phyloP scores from a whole-genome alignment of 2,113 vertebrate genomes.

The Amazona vittata region DNA sequence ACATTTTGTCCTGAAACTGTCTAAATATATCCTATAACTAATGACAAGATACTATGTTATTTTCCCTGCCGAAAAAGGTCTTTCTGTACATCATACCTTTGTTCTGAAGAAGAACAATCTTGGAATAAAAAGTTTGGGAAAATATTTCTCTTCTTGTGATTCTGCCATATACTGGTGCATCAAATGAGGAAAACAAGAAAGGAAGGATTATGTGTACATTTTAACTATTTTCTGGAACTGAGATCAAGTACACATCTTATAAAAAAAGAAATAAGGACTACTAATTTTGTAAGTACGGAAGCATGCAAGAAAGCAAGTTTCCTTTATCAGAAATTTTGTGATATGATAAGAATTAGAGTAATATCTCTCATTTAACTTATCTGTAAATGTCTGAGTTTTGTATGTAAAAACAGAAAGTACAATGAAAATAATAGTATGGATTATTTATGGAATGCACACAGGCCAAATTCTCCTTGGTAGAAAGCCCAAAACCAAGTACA shows the following conservation, averaged over 20 bases:
- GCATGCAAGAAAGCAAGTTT: background rate
- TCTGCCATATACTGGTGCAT: background rate
- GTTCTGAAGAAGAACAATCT: background rate
- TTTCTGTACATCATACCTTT: slow-evolving; percentile 2
- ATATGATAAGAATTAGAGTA: background rate
- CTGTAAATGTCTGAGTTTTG: background rate
- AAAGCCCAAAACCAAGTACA: background rate
- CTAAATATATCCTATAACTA: background rate
- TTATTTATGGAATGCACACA: background rate
- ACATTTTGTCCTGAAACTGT: slow-evolving; percentile 50
- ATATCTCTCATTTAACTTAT: background rate
- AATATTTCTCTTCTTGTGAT: background rate
- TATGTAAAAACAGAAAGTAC: background rate
- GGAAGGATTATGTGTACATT: background rate
- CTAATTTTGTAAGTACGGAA: background rate
- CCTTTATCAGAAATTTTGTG: background rate
- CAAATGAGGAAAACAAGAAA: background rate
- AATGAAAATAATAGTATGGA: background rate
- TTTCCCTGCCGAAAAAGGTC: background rate
- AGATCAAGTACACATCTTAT: background rate
- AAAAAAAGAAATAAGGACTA: background rate
- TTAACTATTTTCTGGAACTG: background rate
- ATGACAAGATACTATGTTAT: background rate
- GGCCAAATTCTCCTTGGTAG: background rate
- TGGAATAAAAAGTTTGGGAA: slow-evolving; percentile 1